These are phyloP conservation scores for Sthenelais limicola DNA, from an alignment of 2,888 invertebrate species.

Conservation along the genomic window DNA sequence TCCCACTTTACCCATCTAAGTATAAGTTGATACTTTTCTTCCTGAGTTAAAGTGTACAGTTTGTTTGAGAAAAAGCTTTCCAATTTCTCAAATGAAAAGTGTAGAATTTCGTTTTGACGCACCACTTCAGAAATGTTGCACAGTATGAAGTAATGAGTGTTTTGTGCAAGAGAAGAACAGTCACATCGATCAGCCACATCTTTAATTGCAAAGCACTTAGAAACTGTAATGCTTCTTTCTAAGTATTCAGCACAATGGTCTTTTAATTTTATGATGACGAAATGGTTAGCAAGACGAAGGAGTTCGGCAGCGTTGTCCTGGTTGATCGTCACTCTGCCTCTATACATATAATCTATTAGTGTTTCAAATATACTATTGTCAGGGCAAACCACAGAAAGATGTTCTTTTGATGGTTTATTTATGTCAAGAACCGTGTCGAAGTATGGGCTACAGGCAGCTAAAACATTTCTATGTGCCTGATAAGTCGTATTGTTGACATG, in stretches of 20 bases:
- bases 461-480: slow-evolving; percentile 48
- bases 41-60: slow-evolving; percentile 68
- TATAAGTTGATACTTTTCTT: slow-evolving; percentile 74
- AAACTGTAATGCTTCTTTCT: slow-evolving; percentile 77
- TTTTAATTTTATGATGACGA: slow-evolving; percentile 77
- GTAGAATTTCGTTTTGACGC: slow-evolving; percentile 76
- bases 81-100: slow-evolving; percentile 74
- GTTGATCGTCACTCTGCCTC: slow-evolving; percentile 77
- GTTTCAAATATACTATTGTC: slow-evolving; percentile 77
- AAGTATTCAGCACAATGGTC: slow-evolving; percentile 79
- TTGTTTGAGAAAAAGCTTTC: slow-evolving; percentile 76
- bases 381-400: slow-evolving; percentile 54
- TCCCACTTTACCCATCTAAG: slow-evolving; percentile 76
- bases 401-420: slow-evolving; percentile 40
- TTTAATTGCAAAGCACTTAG: slow-evolving; percentile 78
- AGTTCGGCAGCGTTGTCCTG: slow-evolving; percentile 78
- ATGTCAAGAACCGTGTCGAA: slow-evolving; percentile 47
- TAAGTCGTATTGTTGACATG: slow-evolving; percentile 37
- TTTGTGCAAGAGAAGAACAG: slow-evolving; percentile 76
- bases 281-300: slow-evolving; percentile 78
- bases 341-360: slow-evolving; percentile 80
- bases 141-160: slow-evolving; percentile 76
- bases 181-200: slow-evolving; percentile 78
- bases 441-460: slow-evolving; percentile 51
- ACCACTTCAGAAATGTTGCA: slow-evolving; percentile 73